Conservation (phyloP, 2,113 vertebrate genomes). For the Myiagra hebetior region DNA sequence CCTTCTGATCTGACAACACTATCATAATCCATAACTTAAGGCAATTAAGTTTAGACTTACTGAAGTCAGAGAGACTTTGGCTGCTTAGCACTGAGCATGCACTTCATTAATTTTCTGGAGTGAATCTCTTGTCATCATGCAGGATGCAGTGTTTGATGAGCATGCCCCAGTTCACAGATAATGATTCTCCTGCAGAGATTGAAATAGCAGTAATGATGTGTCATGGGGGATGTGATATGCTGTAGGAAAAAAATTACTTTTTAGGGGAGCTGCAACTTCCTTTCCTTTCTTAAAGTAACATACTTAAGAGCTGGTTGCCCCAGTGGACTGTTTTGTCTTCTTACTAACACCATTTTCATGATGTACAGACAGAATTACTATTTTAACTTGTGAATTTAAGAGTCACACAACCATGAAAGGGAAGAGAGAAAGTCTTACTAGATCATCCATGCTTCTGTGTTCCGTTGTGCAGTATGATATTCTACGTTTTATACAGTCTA, state of each 20-base stretch:
- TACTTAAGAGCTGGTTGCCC: background rate
- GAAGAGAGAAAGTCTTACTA: background rate
- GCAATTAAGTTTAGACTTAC: background rate
- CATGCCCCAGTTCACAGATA: slow-evolving; percentile 9
- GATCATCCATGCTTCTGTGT: background rate
- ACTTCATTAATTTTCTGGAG: background rate
- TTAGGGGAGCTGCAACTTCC: background rate
- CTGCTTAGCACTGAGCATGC: background rate
- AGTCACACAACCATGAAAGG: background rate
- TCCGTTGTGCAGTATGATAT: background rate
- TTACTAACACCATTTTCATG: background rate
- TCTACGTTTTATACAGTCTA: background rate
- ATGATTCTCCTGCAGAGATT: background rate
- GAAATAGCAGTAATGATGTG: slow-evolving; percentile 27
- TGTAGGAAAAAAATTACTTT: background rate
- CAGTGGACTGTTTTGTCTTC: background rate
- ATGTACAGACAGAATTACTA: background rate
- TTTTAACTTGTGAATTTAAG: background rate
- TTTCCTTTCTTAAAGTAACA: background rate
- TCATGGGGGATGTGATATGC: background rate
- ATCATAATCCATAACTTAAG: background rate
- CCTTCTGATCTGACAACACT: background rate
- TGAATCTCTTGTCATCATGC: background rate
- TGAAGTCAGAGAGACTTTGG: background rate
- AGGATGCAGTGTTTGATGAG: slow-evolving; percentile 1